Percentiles rank a stretch among this genome's conserved stretches.
Conservation (phyloP, 2,113 vertebrate species). For the Podilymbus podiceps region DNA sequence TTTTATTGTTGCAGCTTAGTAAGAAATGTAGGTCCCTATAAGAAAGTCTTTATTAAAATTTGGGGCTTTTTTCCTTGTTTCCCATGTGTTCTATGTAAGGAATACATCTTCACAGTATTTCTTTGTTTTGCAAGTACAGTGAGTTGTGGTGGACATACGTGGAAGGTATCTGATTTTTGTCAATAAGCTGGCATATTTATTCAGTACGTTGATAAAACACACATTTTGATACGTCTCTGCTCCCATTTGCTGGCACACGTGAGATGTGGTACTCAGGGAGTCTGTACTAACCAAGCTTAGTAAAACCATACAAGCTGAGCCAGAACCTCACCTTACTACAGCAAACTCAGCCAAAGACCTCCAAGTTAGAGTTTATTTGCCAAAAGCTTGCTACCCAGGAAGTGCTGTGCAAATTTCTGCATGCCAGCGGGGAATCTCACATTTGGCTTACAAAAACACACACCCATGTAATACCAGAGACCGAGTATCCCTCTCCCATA, state of each 20-base stretch:
- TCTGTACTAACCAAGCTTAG: background rate
- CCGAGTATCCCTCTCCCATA: background rate
- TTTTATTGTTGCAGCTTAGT: background rate
- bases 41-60: background rate
- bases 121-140: background rate
- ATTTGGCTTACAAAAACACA: background rate
- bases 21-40: background rate
- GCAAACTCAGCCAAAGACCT: background rate
- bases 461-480: background rate
- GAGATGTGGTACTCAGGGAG: fast-evolving
- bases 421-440: background rate
- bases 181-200: background rate
- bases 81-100: background rate
- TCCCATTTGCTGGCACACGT: background rate
- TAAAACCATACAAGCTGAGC: background rate
- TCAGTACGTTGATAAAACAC: background rate
- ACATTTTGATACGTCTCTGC: background rate
- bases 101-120: background rate
- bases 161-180: background rate
- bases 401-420: background rate
- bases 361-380: background rate
- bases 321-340: background rate
- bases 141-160: background rate
- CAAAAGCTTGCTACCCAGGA: background rate
- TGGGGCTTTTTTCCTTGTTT: background rate